Evolutionary conservation across 2,888 invertebrate genomes (phyloP), one percentile per base, ranked within the genome.

Genomic region (Resseliella maxima): DNA sequence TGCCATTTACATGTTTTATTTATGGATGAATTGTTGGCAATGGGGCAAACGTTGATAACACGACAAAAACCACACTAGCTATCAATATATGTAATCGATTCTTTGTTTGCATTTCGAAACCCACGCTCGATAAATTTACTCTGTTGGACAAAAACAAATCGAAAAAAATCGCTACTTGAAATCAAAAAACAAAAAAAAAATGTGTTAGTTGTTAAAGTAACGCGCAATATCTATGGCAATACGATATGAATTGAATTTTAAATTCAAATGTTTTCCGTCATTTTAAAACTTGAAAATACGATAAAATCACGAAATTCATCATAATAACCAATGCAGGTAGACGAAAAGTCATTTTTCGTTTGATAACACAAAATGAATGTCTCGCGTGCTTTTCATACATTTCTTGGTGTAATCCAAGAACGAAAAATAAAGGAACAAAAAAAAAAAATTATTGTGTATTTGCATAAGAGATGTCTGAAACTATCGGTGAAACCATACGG

Each of bases 211-310:
- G 72, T 12, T 31, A 72, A 72, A 72, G 72, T 72, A 72, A 72
- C 72, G 72, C 35, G 72, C 72, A 72, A 72, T 72, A 72, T 15
- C 72, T 72, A 72, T 72, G 72, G 35, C 72, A 72, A 72, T 35
- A 31, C n/a, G 72, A 72, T 72, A 31, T 72, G 21, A 31, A 72
- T 35, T 72, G 31, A 12, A 18, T 50, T 18, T 15, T 15, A 50
- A 50, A 50, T n/a, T n/a, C n/a, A n/a, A 50, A 50, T 50, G 46
- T 2, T 50, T 50, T 50, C 41, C 41, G 41, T 8, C 15, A 50
- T 15, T n/a, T n/a, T 8, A 50, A 50, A 50, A 41, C 12, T 41
- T 12, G 41, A 50, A 50, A 50, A 50, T 72, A 1, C 31, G 15
- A 12, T 31, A 31, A 8, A 72, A 31, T 31, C 31, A 72, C 31